phyloP scores from a whole-genome alignment of 53 echinoderm and acorn worm genomes.

The Astropecten irregularis region DNA sequence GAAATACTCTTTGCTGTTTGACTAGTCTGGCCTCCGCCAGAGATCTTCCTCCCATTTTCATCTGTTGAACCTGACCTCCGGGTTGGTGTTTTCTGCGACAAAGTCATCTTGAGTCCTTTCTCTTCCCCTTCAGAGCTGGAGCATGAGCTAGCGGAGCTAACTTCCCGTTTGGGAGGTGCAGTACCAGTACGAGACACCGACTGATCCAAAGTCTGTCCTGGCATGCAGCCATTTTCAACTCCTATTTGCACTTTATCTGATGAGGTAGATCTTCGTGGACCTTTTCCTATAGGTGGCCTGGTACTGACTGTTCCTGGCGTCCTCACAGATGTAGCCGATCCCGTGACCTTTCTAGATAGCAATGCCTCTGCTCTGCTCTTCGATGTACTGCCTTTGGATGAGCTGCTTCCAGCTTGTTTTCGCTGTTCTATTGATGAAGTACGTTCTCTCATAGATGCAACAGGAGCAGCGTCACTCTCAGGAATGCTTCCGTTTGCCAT shows the following conservation, averaged over 20 bases:
- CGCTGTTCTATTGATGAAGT: conserved; percentile 35
- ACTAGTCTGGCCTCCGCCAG: background rate
- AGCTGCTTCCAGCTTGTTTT: background rate
- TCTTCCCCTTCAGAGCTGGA: conserved; percentile 54
- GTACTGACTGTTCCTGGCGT: background rate
- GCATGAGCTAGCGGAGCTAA: conserved; percentile 46
- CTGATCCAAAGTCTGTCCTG: conserved; percentile 31
- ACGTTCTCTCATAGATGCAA: conserved; percentile 7
- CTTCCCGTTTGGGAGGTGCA: conserved; percentile 26
- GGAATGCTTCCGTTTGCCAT: conserved; percentile 16
- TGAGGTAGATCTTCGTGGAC: conserved; percentile 55
- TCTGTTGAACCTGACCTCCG: conserved; percentile 11
- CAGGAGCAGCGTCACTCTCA: background rate
- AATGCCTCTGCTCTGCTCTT: conserved; percentile 45
- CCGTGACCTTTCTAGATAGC: conserved; percentile 34
- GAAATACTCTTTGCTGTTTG: background rate
- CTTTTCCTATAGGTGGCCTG: conserved; percentile 33
- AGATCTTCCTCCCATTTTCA: conserved; percentile 10
- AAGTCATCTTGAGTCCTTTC: conserved; percentile 6
- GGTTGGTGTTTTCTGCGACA: background rate
- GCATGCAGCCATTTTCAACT: conserved; percentile 37
- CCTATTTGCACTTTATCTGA: conserved; percentile 46
- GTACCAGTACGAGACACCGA: background rate
- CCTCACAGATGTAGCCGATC: conserved; percentile 48
- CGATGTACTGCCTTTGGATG: background rate